Evolutionary conservation across 2,888 invertebrate species (phyloP), one percentile per base, ranked within the genome.

Genomic region (Volucella inflata): DNA sequence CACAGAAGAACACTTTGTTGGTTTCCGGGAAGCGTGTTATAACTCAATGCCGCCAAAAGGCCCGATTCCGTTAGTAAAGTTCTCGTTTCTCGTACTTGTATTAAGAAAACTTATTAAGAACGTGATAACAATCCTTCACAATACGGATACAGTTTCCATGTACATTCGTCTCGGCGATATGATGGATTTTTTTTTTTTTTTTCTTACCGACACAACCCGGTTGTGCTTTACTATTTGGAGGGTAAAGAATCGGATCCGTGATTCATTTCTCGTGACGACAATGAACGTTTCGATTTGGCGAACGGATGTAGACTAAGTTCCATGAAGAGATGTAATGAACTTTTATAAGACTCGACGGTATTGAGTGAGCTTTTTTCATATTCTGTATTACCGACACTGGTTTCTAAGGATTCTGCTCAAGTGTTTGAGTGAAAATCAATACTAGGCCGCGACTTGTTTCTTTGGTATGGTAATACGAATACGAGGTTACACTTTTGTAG

Each of bases 1-100:
- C 36, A 30, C 16, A 50, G 57, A 60, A 59, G 51, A 14, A 57
- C 85, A 85, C 85, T 85, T 85, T 53, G 38, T 64, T 62, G 85
- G 85, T 72, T 85, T 85, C 85, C 72, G 77, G 81, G 67, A 85
- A 76, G 64, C 62, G 62, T 79, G 64, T 57, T 74, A 55, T 72
- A 67, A 77, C 77, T 68, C 71, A 76, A 81, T 67, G 76, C 72
- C 76, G 71, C 55, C 71, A 68, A 81, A 78, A 70, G 46, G 46
- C 38, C 51, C 44, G 59, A 51, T 72, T 44, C 59, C 70, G 57
- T 50, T 64, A 42, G 50, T 36, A 36, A 72, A 44, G 21, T 46
- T 44, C 11, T 44, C 30, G 30, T 30, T 46, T 44, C 11, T 44
- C 30, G 30, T 30, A 30, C n/a, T 44, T 16, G 65, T 75, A 72